These are phyloP conservation scores for Amorpha juglandis DNA, from an alignment of 2,888 invertebrate species.

Conservation along the genomic window DNA sequence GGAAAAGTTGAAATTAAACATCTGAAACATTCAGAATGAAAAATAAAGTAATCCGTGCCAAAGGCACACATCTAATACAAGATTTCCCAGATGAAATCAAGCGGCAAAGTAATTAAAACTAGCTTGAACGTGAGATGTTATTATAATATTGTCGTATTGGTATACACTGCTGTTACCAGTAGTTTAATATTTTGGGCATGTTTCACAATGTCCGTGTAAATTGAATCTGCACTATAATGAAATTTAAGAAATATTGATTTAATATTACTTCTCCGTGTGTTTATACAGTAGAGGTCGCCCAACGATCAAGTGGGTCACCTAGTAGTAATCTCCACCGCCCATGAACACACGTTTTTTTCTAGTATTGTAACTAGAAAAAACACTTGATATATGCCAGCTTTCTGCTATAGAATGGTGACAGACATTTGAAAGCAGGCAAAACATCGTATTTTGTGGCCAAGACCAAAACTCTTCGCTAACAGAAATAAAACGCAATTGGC, in stretches of 20 bases:
- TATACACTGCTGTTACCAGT: background rate
- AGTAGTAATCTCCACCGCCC: too few species aligned
- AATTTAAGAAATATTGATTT: too few species aligned
- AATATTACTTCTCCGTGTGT: too few species aligned
- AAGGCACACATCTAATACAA: background rate
- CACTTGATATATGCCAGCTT: too few species aligned
- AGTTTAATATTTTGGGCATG: background rate
- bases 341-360: too few species aligned
- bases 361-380: too few species aligned
- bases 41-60: background rate
- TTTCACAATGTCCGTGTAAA: too few species aligned
- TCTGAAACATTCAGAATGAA: background rate
- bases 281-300: too few species aligned
- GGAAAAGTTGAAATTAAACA: background rate
- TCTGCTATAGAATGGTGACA: too few species aligned
- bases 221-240: too few species aligned
- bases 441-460: background rate
- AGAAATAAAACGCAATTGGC: slow-evolving; percentile 23
- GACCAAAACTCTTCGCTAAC: slow-evolving; percentile 1
- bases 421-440: background rate
- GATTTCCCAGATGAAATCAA: slow-evolving; percentile 23
- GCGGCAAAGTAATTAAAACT: slow-evolving; percentile 22
- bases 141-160: background rate
- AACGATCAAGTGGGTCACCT: too few species aligned
- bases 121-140: slow-evolving; percentile 2